Evolutionary conservation across 2,797 vertebrate species (phyloP), one percentile per base, ranked within the genome.

Genomic region (Sciaenops ocellatus): DNA sequence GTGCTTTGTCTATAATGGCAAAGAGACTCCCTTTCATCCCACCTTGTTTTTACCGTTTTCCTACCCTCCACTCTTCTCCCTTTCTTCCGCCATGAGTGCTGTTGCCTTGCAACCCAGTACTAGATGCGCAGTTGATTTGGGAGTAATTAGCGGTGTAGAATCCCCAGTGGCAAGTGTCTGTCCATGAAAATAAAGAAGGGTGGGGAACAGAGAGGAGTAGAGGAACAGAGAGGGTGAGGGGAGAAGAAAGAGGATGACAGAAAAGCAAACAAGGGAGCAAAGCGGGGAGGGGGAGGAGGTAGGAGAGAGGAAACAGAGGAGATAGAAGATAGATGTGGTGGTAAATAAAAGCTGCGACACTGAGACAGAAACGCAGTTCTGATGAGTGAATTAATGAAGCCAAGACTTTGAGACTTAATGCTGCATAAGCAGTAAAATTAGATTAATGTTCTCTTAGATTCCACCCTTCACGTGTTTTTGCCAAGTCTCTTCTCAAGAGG

Each of bases 91-190:
- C 44, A 72, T 76, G 74, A 91, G 74, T 76, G 80, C 82, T 76
- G 89, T 95, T 93, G 84, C 85, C 90, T 82, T 89, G 82, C 56
- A 89, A 83, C 82, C 80, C 84, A 34, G 74, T 57, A 11, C 68
- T 76, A 70, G 89, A 87, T 87, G 81, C 86, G 60, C 88, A 80
- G 85, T 85, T 85, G 90, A 87, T 89, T 88, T 85, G 76, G 84
- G 89, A 91, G 88, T 94, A 95, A 96, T 97, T 95, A 96, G 84
- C 88, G 70, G 52, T 65, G 77, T 67, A 71, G 70, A 74, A 85
- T 93, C 90, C 90, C 91, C 61, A 26, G 89, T 86, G 90, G 86
- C 68, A 63, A 80, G 76, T 70, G 76, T 87, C 78, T 88, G 76
- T 83, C 71, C 54, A 3, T 82, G 85, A 85, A 73, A 79, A 76